Evolutionary conservation across 1,140 invertebrate genomes (phyloP).

Genomic region (Danaus plexippus): DNA sequence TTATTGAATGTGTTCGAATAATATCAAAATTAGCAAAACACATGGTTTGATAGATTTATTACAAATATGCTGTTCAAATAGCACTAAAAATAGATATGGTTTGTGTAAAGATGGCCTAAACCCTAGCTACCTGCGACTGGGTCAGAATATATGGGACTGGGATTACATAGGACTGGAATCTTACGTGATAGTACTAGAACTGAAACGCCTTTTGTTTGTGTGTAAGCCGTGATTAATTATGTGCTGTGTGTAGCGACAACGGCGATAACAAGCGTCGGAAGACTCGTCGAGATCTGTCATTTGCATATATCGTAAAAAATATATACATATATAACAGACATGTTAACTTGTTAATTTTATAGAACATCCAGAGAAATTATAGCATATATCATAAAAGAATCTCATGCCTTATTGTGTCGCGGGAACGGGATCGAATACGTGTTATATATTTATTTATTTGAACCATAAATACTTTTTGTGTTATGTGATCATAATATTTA

Average conservation of each 20-base stretch:
- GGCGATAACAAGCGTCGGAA: constrained; percentile 24
- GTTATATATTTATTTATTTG: no score
- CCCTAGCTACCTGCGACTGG: constrained; percentile 25
- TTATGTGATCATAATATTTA: no score
- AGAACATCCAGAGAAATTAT: constrained; percentile 1
- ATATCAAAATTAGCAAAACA: no score
- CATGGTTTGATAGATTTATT: no score
- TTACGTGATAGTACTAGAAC: constrained; percentile 27
- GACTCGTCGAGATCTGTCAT: constrained; percentile 24
- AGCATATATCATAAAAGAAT: not conserved
- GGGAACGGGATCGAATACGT: no score
- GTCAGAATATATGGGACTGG: constrained; percentile 34
- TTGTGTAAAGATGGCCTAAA: no score
- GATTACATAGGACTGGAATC: constrained; percentile 38
- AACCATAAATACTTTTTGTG: no score
- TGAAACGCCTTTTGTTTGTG: constrained; percentile 37
- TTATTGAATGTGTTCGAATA: no score
- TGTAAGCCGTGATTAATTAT: constrained; percentile 45
- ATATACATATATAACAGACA: constrained; percentile 1
- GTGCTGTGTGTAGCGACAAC: constrained; percentile 33
- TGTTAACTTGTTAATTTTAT: constrained; percentile 3
- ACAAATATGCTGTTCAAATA: no score
- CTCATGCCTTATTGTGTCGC: no score
- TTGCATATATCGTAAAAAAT: constrained; percentile 31
- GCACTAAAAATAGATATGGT: no score